These are phyloP conservation scores for Chelonus insularis DNA, from an alignment of 1,140 invertebrate species.

Conservation along the genomic window DNA sequence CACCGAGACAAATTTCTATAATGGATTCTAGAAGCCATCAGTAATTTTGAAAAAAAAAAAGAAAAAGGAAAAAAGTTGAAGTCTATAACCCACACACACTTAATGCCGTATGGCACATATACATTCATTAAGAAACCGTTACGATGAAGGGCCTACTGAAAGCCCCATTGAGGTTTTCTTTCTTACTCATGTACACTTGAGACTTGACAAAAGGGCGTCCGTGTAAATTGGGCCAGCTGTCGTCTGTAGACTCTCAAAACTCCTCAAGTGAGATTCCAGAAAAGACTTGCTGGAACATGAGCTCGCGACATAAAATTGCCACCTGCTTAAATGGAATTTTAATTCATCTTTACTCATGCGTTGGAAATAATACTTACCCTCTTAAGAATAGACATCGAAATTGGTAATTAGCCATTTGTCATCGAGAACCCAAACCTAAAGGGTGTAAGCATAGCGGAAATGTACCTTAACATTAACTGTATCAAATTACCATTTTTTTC, in stretches of 20 bases:
- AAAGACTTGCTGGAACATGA: no score
- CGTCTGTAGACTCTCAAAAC: not conserved
- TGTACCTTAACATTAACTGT: not conserved
- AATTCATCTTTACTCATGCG: not conserved
- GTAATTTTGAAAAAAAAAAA: no score
- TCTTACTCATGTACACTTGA: not conserved
- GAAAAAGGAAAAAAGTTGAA: no score
- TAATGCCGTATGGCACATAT: not conserved
- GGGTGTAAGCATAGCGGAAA: not conserved
- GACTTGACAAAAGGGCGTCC: not conserved
- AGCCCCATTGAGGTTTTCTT: constrained; percentile 5
- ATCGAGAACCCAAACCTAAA: not conserved
- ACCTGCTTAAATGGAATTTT: not conserved
- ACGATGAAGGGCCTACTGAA: not conserved
- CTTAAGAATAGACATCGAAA: no score
- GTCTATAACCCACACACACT: not conserved
- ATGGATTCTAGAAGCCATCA: no score
- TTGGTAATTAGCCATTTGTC: constrained; percentile 9
- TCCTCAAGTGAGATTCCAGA: not conserved
- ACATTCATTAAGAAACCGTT: constrained; percentile 20
- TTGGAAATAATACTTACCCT: not conserved
- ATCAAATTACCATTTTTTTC: not conserved
- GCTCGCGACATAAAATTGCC: not conserved
- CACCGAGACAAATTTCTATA: no score
- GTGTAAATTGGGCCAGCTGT: constrained; percentile 28